A percentile compares a stretch with the other conserved stretches of the same genome.
These are phyloP conservation scores for Rhabditoides inermis DNA, from an alignment of 2,888 invertebrate species.

Conservation along the genomic window DNA sequence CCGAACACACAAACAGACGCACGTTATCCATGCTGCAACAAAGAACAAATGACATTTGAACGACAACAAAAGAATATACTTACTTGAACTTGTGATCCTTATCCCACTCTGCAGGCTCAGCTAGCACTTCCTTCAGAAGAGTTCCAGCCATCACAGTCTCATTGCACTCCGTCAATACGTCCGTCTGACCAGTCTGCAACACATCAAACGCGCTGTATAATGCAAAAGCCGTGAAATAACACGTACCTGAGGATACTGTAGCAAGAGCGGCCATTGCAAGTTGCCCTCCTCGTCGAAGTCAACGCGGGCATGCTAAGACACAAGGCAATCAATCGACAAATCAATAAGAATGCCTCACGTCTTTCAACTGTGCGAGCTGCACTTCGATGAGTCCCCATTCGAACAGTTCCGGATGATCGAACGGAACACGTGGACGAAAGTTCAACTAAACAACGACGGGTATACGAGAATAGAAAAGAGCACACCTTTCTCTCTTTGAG, in stretches of 20 bases:
- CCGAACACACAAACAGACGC: slow-evolving; percentile 34
- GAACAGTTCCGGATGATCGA: slow-evolving; percentile 30
- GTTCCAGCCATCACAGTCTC: slow-evolving; percentile 55
- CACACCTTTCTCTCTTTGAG: slow-evolving; percentile 56
- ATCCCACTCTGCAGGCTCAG: slow-evolving; percentile 66
- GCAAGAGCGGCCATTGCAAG: slow-evolving; percentile 42
- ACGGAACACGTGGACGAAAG: slow-evolving; percentile 37
- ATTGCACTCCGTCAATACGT: slow-evolving; percentile 72
- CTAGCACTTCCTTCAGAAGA: slow-evolving; percentile 59
- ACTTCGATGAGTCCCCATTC: slow-evolving; percentile 33
- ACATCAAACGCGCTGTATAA: not conserved
- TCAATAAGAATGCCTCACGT: slow-evolving; percentile 12
- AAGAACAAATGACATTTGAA: slow-evolving; percentile 9
- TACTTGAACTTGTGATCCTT: slow-evolving; percentile 61
- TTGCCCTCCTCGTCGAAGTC: slow-evolving; percentile 56
- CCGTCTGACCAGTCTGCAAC: slow-evolving; percentile 62
- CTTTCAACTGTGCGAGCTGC: slow-evolving; percentile 23
- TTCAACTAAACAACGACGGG: too few relatives aligned
- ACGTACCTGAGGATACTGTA: slow-evolving; percentile 41
- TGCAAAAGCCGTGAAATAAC: not conserved
- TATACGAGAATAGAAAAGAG: too few relatives aligned
- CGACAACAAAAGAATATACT: slow-evolving; percentile 1
- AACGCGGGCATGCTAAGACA: slow-evolving; percentile 45
- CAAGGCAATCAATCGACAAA: not conserved
- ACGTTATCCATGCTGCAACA: slow-evolving; percentile 29